phyloP scores from a whole-genome alignment of 2,113 vertebrate genomes.

The Apteryx mantelli region DNA sequence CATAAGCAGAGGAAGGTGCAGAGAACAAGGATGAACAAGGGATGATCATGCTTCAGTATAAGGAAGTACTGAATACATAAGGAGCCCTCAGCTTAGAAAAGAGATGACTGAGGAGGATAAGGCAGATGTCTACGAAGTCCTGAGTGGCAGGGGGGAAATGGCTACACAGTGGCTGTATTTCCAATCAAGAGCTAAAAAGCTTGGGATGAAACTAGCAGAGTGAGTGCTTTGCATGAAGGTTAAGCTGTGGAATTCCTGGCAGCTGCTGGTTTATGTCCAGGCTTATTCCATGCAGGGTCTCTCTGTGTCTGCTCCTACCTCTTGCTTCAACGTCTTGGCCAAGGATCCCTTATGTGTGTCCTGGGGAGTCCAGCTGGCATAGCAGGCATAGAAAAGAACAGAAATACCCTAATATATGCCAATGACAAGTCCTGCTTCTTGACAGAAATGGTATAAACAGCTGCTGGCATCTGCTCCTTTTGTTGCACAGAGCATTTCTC shows the following conservation, averaged over 20 bases:
- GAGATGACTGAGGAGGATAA: background rate
- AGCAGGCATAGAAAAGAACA: background rate
- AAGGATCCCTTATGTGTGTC: rapidly evolving
- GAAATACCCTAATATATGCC: background rate
- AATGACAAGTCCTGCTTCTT: background rate
- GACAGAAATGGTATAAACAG: background rate
- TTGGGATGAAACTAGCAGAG: background rate
- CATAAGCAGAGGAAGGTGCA: background rate
- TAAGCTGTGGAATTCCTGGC: background rate
- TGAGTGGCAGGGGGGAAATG: background rate
- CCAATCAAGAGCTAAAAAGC: background rate
- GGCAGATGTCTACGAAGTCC: background rate
- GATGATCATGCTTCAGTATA: background rate
- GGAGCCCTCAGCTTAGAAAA: background rate
- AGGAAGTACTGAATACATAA: background rate
- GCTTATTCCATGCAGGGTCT: background rate
- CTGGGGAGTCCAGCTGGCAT: background rate
- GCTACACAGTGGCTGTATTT: background rate
- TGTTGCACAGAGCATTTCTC: background rate
- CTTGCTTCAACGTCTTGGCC: background rate
- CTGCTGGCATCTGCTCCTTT: background rate
- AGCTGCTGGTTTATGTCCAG: background rate
- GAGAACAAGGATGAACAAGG: background rate
- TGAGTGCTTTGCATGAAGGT: background rate
- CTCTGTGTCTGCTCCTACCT: background rate